Evolutionary conservation across 2,888 invertebrate species (phyloP).

Genomic region (Stenodema calcarata): DNA sequence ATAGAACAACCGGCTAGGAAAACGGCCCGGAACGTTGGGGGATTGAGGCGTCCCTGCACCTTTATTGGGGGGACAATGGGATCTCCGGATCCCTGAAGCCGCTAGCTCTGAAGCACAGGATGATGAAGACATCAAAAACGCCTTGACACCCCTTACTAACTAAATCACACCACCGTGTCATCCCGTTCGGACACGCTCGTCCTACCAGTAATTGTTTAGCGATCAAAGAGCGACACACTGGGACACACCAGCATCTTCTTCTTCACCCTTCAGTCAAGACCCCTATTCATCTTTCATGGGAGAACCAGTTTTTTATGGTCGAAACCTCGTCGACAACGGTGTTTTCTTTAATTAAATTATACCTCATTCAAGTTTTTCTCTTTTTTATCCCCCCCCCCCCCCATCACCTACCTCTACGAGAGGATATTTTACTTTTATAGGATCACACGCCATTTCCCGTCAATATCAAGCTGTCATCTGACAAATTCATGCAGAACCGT

Average conservation of each 20-base stretch:
- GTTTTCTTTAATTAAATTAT: slow-evolving; percentile 37
- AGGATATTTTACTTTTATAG: not conserved
- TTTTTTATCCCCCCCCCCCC: no score
- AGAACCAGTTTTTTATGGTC: slow-evolving; percentile 18
- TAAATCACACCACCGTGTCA: slow-evolving; percentile 32
- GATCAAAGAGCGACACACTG: slow-evolving; percentile 7
- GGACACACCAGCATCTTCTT: not conserved
- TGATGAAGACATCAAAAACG: slow-evolving; percentile 40
- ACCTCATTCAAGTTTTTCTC: not conserved
- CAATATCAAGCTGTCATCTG: no score
- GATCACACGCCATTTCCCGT: not conserved
- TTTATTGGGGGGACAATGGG: not conserved
- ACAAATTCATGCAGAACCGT: not conserved
- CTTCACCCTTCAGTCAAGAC: not conserved
- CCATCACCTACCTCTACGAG: no score
- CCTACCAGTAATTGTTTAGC: slow-evolving; percentile 31
- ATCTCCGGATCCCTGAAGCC: not conserved
- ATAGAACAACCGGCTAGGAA: not conserved
- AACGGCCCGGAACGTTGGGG: not conserved
- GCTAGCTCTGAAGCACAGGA: not conserved
- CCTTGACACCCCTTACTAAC: slow-evolving; percentile 37
- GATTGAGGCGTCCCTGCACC: not conserved
- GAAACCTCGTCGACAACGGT: not conserved
- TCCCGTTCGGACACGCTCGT: slow-evolving; percentile 28
- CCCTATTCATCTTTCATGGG: slow-evolving; percentile 30